Base-by-base conservation (phyloP, 1,140 invertebrate genomes). In the Penaeus indicus region DNA sequence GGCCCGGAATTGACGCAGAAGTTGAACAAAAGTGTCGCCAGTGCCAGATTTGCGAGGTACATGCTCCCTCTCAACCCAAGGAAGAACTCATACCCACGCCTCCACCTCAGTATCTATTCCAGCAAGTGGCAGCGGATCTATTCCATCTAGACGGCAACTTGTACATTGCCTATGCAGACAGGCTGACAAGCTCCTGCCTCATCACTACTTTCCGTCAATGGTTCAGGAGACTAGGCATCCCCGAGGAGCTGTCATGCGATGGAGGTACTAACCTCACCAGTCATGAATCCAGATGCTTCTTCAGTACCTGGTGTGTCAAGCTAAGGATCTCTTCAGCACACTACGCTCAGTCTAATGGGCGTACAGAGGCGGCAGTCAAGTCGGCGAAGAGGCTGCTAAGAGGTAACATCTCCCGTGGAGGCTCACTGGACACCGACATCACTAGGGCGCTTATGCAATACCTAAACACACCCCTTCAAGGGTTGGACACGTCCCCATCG, bases 91-190 rank as follows among this genome's bases (percentile, higher is more conserved):
- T 67, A 25, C 25, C 64, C 64, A 67, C 64, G 3, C 64, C 64
- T 22, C 64, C 64, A 3, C 64, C 25, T 22, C 25, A 25, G 64
- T 67, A 25, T 25, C 64, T 25, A 67, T 7, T 64, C 63, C 63
- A 64, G 63, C 63, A 64, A n/a, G 63, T 64, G 63, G n/a, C n/a
- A n/a, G 63, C 63, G 63, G 63, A 64, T n/a, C 63, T 64, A n/a
- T 64, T 67, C 64, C 64, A 3, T 2, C 64, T 67, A 67, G 64
- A 67, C 7, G 64, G 64, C 64, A 21, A 67, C 64, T n/a, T n/a
- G n/a, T n/a, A n/a, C n/a, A 67, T 67, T 67, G 64, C 64, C 64
- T 67, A 22, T 3, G 64, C 64, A 22, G 64, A 67, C 64, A 67
- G 2, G 64, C 7, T 67, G 21, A 22, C 7, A 7, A 67, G 2